phyloP scores from a whole-genome alignment of 1,140 invertebrate species.

The Drosophila novamexicana region DNA sequence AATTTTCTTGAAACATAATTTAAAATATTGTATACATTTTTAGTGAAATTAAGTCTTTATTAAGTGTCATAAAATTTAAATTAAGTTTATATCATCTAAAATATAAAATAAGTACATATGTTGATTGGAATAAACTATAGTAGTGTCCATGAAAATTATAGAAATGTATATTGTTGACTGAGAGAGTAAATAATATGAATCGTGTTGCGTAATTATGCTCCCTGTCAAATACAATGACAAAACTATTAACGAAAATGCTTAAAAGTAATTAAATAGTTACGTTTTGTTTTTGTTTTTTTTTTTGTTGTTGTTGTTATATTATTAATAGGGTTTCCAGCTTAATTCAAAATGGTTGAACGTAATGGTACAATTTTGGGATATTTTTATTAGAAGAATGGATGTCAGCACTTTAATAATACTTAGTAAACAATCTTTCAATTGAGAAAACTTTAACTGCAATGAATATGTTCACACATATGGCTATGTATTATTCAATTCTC shows the following conservation, averaged over 20 bases:
- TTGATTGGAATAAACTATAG: slow-evolving; percentile 56
- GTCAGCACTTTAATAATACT: slow-evolving; percentile 11
- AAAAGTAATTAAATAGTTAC: slow-evolving; percentile 38
- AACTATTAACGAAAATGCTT: slow-evolving; percentile 49
- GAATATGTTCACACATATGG: slow-evolving; percentile 1
- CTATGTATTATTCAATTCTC: slow-evolving; percentile 19
- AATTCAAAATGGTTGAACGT: slow-evolving; percentile 11
- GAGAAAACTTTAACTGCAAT: slow-evolving; percentile 6
- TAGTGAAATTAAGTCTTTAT: slow-evolving; percentile 68
- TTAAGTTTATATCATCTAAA: slow-evolving; percentile 68
- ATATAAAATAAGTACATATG: slow-evolving; percentile 71
- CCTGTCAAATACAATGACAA: slow-evolving; percentile 39
- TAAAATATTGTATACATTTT: slow-evolving; percentile 24
- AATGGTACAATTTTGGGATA: slow-evolving; percentile 21
- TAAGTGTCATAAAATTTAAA: slow-evolving; percentile 66
- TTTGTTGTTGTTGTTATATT: background rate
- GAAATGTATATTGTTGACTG: slow-evolving; percentile 45
- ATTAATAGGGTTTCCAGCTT: slow-evolving; percentile 21
- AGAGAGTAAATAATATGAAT: slow-evolving; percentile 42
- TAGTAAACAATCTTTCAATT: slow-evolving; percentile 4
- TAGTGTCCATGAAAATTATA: slow-evolving; percentile 55
- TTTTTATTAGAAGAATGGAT: slow-evolving; percentile 7
- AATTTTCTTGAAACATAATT: background rate
- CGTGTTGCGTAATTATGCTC: slow-evolving; percentile 33
- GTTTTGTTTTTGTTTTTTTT: background rate